phyloP scores from a whole-genome alignment of 2,888 invertebrate genomes.

The Ormyrus rosae region DNA sequence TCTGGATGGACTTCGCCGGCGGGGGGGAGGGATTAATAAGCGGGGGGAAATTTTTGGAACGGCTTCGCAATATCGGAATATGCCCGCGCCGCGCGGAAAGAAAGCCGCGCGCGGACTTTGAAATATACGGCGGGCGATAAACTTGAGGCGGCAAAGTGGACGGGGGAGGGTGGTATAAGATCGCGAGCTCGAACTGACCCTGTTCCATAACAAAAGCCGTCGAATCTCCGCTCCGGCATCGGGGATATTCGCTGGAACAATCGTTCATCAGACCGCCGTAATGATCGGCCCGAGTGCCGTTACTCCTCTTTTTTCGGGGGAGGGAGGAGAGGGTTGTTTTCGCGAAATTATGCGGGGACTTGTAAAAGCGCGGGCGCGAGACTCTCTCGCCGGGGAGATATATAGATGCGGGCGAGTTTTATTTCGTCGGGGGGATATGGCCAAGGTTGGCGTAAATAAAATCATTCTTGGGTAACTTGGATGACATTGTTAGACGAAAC shows the following conservation, averaged over 20 bases:
- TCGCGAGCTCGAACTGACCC: constrained; percentile 41
- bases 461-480: too few relatives aligned
- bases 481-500: too few relatives aligned
- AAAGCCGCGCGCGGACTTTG: constrained; percentile 27
- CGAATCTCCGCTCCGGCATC: background rate
- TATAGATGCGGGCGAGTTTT: too few relatives aligned
- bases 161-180: background rate
- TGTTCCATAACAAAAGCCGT: constrained; percentile 50
- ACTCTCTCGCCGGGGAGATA: too few relatives aligned
- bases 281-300: background rate
- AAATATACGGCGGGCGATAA: constrained; percentile 37
- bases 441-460: too few relatives aligned
- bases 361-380: too few relatives aligned
- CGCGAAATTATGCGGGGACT: too few relatives aligned
- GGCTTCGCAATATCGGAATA: background rate
- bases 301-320: too few relatives aligned
- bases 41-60: background rate
- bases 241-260: constrained; percentile 17
- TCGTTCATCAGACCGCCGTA: constrained; percentile 20
- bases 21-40: background rate
- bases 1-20: too few relatives aligned
- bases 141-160: constrained; percentile 12
- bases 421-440: too few relatives aligned
- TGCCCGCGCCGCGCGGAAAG: background rate
- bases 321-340: background rate